A percentile compares a stretch with the other conserved stretches of the same genome.
phyloP scores from a whole-genome alignment of 2,888 invertebrate genomes.

The Clepsis dumicolana region DNA sequence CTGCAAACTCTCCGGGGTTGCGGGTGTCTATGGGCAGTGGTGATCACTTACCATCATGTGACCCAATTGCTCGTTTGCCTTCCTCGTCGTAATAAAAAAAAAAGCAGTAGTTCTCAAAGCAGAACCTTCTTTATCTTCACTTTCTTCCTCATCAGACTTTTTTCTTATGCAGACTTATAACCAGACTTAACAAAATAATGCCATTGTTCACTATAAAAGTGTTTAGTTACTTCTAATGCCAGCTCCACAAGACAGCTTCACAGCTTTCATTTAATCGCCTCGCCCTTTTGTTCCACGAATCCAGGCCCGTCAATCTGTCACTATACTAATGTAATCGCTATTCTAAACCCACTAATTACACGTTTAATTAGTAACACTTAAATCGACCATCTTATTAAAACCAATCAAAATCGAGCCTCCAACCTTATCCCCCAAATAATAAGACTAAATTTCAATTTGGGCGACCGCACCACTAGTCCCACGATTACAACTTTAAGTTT shows the following conservation, averaged over 20 bases:
- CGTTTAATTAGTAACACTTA: conserved; percentile 43
- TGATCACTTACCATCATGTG: no score
- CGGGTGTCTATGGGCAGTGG: no score
- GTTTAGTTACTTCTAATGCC: not conserved
- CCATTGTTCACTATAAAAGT: no score
- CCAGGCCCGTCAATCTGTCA: conserved; percentile 32
- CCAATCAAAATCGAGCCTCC: not conserved
- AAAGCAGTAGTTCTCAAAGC: no score
- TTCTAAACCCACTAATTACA: conserved; percentile 40
- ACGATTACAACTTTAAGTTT: not conserved
- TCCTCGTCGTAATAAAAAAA: no score
- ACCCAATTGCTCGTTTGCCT: no score
- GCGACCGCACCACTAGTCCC: not conserved
- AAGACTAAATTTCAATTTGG: conserved; percentile 13
- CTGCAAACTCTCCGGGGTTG: no score
- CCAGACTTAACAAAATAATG: no score
- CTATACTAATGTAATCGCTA: conserved; percentile 33
- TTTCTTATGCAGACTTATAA: no score
- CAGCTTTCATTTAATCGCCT: not conserved
- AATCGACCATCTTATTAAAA: conserved; percentile 2
- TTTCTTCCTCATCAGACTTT: no score
- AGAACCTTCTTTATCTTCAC: no score
- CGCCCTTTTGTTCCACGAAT: conserved; percentile 8
- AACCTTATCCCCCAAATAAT: conserved; percentile 2
- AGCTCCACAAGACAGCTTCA: not conserved